Evolutionary conservation across 2,113 vertebrate genomes (phyloP).

Genomic region (Chloropsis hardwickii): DNA sequence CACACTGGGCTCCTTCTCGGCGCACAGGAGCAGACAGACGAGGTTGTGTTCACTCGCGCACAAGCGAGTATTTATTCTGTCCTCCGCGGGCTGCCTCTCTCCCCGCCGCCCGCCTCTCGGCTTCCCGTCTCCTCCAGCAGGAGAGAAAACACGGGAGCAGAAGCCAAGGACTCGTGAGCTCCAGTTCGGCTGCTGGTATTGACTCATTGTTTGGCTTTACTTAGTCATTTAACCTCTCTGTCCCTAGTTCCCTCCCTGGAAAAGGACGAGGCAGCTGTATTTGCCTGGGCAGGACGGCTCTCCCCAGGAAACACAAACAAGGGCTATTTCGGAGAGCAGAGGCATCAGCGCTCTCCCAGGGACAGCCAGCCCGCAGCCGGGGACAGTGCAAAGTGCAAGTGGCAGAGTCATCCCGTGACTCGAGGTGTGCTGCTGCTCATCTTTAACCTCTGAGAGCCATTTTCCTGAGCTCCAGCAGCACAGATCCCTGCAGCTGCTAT

Average conservation of each 20-base stretch:
- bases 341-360: not conserved
- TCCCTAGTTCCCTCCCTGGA: not conserved
- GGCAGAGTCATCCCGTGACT: not conserved
- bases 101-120: not conserved
- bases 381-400: not conserved
- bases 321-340: not conserved
- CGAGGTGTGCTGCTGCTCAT: not conserved
- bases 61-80: not conserved
- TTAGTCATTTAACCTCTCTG: not conserved
- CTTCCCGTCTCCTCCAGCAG: not conserved
- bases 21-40: not conserved
- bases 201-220: constrained; percentile 12
- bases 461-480: not conserved
- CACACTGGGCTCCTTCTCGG: not conserved
- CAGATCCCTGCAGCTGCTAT: not conserved
- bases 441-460: not conserved
- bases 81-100: not conserved
- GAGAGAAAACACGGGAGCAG: not conserved
- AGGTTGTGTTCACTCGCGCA: not conserved
- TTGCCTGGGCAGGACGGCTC: not conserved
- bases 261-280: not conserved
- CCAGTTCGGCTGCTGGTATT: not conserved
- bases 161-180: constrained; percentile 15
- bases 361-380: not conserved
- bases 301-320: not conserved